Evolutionary conservation across 2,113 vertebrate genomes (phyloP), one percentile per base, ranked within the genome.

Genomic region (Phodopus roborovskii): DNA sequence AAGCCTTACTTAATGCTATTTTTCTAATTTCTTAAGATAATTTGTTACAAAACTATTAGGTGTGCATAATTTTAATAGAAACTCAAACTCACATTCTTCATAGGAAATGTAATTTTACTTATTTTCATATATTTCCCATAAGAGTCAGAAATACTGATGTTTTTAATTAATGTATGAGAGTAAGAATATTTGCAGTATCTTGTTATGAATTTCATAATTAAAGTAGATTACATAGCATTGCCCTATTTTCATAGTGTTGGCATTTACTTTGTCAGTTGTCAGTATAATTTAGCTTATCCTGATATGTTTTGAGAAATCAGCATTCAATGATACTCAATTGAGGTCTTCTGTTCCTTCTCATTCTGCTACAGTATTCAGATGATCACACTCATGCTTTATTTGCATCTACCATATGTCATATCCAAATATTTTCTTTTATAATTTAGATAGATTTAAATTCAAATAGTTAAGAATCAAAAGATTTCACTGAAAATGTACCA

Each of bases 31-130:
- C 71, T 95, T 85, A 92, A 81, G 70, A 86, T 45, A 94, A 92
- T 66, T 86, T 86, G 11, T 71, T 73, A 82, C 28, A 71, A 86
- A 92, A 71, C 58, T 71, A 5, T 75, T 89, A 45, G 5, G 3
- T 85, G 2, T 62, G 9, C 42, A 84, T 13, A 26, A 73, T 94
- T 92, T 89, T 75, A 78, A 92, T 86, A 10, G 19, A 93, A 87
- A 92, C 82, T 92, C 15, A 87, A 96, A 95, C 56, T 81, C 60
- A 74, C 22, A 68, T 89, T 58, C 33, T 24, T 94, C 13, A 26
- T 75, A 75, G 62, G 33, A 93, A 28, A 94, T 85, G 19, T 85
- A 33, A 48, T 33, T 12, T 33, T n/a, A 5, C 16, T 36, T n/a
- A 19, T 81, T 70, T 88, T 91, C 4, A 22, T 45, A 53, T 74